Conservation (phyloP, 2,113 vertebrate species). For the Apistogramma diplotaenia region DNA sequence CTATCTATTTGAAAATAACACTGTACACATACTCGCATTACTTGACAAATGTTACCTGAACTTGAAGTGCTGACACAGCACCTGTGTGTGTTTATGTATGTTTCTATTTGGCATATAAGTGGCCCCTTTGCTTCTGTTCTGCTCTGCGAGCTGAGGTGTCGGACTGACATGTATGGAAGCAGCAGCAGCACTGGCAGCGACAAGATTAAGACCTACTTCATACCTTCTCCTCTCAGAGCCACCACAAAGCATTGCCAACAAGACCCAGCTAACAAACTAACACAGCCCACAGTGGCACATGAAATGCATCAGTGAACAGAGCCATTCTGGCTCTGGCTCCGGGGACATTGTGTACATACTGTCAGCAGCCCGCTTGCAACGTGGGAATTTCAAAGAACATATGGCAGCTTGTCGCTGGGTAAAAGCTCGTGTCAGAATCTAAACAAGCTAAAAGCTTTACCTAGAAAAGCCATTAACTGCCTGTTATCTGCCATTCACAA, state of each 20-base stretch:
- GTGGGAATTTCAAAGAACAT: conserved; percentile 65
- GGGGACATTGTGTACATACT: conserved; percentile 56
- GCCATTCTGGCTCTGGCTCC: conserved; percentile 37
- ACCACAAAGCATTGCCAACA: conserved; percentile 27
- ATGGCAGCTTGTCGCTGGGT: conserved; percentile 62
- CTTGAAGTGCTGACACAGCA: neutral
- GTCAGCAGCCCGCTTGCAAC: conserved; percentile 53
- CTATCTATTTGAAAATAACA: neutral
- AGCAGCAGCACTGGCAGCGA: neutral
- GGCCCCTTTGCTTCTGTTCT: neutral
- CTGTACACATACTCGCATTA: neutral
- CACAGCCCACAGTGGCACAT: conserved; percentile 48
- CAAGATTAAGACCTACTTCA: conserved; percentile 51
- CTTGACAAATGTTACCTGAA: conserved; percentile 8
- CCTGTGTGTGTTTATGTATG: conserved; percentile 3
- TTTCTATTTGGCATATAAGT: neutral
- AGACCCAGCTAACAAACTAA: conserved; percentile 48
- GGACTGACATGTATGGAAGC: neutral
- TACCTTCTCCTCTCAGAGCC: conserved; percentile 34
- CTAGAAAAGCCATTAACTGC: conserved; percentile 35
- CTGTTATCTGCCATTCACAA: conserved; percentile 30
- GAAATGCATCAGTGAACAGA: conserved; percentile 54
- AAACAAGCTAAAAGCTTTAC: conserved; percentile 44
- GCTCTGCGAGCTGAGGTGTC: neutral
- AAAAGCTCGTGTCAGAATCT: conserved; percentile 50